Conservation (phyloP, 2,888 invertebrate species). For the Pheosia gnoma region DNA sequence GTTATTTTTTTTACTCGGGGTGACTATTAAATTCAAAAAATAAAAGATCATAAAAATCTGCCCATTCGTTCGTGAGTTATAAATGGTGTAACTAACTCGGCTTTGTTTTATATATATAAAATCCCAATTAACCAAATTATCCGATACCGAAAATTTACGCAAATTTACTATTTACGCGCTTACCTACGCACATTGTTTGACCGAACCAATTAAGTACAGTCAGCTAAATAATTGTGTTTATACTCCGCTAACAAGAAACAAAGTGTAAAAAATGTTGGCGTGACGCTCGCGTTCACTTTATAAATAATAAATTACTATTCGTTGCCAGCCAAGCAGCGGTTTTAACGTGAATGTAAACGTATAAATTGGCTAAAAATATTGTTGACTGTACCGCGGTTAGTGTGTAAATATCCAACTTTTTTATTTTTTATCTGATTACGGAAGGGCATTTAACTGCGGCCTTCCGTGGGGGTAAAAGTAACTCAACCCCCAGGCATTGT, state of each 20-base stretch:
- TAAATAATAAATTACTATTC: constrained; percentile 32
- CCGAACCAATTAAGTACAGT: constrained; percentile 35
- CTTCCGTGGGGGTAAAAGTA: constrained; percentile 5
- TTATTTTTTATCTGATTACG: constrained; percentile 40
- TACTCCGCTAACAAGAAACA: constrained; percentile 22
- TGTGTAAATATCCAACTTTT: constrained; percentile 33
- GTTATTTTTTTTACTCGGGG: too few relatives aligned
- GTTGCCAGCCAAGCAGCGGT: constrained; percentile 11
- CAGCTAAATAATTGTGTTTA: constrained; percentile 34
- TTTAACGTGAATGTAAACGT: constrained; percentile 44
- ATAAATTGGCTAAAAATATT: constrained; percentile 60
- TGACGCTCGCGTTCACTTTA: constrained; percentile 20
- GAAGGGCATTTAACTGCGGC: constrained; percentile 10
- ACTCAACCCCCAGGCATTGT: not conserved
- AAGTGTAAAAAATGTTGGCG: constrained; percentile 31
- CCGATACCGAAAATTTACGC: not conserved
- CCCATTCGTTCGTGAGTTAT: too few relatives aligned
- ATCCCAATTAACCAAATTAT: constrained; percentile 6
- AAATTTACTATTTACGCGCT: constrained; percentile 3
- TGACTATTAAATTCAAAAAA: too few relatives aligned
- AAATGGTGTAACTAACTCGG: too few relatives aligned
- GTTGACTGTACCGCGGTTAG: constrained; percentile 31
- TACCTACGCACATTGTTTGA: constrained; percentile 14
- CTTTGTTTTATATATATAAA: not conserved
- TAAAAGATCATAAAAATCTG: too few relatives aligned